These are phyloP conservation scores for Holotrichia oblita DNA, from an alignment of 1,140 invertebrate species.

Conservation along the genomic window DNA sequence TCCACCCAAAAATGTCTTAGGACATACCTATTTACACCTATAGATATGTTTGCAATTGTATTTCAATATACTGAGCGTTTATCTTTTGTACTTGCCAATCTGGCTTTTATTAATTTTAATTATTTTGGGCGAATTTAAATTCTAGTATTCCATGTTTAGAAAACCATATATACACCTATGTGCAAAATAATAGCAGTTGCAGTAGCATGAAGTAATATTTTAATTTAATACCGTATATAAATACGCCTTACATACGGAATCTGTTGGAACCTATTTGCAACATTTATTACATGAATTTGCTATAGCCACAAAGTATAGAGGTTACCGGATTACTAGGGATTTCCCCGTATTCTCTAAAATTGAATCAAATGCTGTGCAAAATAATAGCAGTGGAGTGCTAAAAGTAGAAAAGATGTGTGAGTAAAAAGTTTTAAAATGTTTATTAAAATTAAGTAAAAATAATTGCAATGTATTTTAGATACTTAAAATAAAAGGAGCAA, in stretches of 20 bases:
- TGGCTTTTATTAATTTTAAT: too few species aligned
- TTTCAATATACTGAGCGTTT: too few species aligned
- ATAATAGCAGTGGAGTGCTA: background rate
- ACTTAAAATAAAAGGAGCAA: background rate
- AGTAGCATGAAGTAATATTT: too few species aligned
- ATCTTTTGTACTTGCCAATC: too few species aligned
- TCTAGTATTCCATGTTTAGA: too few species aligned
- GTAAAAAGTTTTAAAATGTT: background rate
- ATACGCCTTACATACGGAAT: background rate
- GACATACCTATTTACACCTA: too few species aligned
- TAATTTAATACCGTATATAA: background rate
- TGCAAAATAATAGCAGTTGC: too few species aligned
- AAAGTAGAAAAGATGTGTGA: background rate
- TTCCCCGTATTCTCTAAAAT: background rate
- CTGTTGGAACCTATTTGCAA: background rate
- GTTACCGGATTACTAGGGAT: too few species aligned
- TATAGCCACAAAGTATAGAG: background rate
- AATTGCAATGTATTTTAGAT: background rate
- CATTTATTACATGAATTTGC: background rate
- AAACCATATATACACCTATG: too few species aligned
- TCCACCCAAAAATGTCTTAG: too few species aligned
- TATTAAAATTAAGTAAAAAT: background rate
- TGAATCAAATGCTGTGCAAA: background rate
- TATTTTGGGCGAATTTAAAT: too few species aligned
- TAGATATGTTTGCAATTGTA: too few species aligned